Conservation (phyloP, 2,797 vertebrate species). For the Coendou prehensilis region DNA sequence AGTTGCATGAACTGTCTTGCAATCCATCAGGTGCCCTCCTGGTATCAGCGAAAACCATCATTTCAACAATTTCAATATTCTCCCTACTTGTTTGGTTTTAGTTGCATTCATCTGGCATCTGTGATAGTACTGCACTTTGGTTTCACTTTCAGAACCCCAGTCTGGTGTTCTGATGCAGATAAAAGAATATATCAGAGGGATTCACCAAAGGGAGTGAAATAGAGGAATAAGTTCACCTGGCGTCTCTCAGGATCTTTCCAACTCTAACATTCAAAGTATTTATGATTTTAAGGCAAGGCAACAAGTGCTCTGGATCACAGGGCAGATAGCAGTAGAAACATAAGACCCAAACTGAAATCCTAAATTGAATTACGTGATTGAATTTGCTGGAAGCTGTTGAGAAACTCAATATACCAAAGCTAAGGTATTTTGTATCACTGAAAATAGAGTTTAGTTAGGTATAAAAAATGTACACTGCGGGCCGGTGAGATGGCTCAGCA, state of each 20-base stretch:
- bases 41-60: background rate
- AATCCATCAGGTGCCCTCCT: background rate
- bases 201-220: background rate
- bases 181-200: background rate
- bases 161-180: background rate
- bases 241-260: background rate
- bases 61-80: background rate
- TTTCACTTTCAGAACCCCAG: constrained; percentile 43
- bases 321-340: background rate
- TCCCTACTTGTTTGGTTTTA: background rate
- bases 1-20: background rate
- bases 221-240: background rate
- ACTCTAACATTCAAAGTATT: background rate
- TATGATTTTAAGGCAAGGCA: background rate
- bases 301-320: background rate
- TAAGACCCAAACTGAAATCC: constrained; percentile 1
- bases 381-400: constrained; percentile 43
- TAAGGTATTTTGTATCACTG: constrained; percentile 37
- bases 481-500: too few relatives aligned
- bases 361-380: constrained; percentile 42
- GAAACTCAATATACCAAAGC: background rate
- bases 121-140: background rate
- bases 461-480: background rate
- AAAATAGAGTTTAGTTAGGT: constrained; percentile 31
- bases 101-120: background rate